These are phyloP conservation scores for Leptarthrus brevirostris DNA, from an alignment of 2,888 invertebrate species.

Conservation along the genomic window DNA sequence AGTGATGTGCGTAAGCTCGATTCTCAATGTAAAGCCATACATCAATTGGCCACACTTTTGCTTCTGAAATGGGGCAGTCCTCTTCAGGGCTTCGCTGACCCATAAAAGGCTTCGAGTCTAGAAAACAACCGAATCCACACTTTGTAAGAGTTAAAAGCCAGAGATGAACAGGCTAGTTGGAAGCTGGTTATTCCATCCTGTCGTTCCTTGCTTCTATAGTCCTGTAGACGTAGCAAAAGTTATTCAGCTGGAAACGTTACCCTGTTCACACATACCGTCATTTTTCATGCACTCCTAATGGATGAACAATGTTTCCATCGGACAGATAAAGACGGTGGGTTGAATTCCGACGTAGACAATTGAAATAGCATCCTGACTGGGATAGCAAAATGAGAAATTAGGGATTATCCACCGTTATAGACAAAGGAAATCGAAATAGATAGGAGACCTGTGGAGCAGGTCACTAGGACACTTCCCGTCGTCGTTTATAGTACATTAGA, in stretches of 20 bases:
- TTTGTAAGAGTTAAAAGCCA: neutral
- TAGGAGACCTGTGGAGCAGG: conserved; percentile 38
- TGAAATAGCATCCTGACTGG: conserved; percentile 25
- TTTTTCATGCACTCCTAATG: conserved; percentile 53
- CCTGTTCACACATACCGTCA: conserved; percentile 52
- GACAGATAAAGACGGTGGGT: conserved; percentile 39
- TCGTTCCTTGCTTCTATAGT: too few relatives aligned
- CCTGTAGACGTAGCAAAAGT: conserved; percentile 46
- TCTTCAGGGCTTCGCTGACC: conserved; percentile 29
- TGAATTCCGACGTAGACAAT: conserved; percentile 12
- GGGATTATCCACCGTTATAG: conserved; percentile 4
- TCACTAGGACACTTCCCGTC: neutral
- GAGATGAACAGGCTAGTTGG: neutral
- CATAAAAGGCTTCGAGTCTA: conserved; percentile 22
- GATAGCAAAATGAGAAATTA: conserved; percentile 31
- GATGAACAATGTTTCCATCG: conserved; percentile 50
- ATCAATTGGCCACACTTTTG: conserved; percentile 46
- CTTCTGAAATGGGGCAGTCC: conserved; percentile 9
- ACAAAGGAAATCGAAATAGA: neutral
- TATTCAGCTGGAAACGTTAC: conserved; percentile 52
- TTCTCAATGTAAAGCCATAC: conserved; percentile 45
- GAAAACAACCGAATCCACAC: conserved; percentile 28
- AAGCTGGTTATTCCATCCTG: too few relatives aligned
- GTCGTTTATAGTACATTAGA: conserved; percentile 18
- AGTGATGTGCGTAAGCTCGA: conserved; percentile 33